phyloP scores from a whole-genome alignment of 2,888 invertebrate species.

The Drosophila merina region DNA sequence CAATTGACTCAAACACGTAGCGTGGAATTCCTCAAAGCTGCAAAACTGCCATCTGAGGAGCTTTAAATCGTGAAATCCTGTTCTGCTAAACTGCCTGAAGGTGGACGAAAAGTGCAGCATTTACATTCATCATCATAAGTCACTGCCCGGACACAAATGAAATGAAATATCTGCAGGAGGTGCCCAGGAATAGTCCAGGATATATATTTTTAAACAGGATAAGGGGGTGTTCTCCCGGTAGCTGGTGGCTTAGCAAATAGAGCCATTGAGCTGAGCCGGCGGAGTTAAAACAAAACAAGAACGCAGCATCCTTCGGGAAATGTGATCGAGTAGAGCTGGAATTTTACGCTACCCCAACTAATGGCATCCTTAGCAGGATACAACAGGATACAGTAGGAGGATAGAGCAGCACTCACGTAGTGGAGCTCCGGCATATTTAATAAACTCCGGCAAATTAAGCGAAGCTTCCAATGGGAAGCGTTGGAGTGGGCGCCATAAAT shows the following conservation, averaged over 20 bases:
- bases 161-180: conserved; percentile 76
- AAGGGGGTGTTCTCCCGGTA: neutral
- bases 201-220: conserved; percentile 4
- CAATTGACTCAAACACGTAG: conserved; percentile 68
- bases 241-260: conserved; percentile 60
- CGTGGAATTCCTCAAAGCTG: conserved; percentile 7
- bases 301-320: conserved; percentile 40
- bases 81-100: conserved; percentile 41
- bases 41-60: neutral
- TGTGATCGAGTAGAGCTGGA: conserved; percentile 55
- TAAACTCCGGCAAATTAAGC: conserved; percentile 72
- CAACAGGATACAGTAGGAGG: conserved; percentile 44
- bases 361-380: conserved; percentile 47
- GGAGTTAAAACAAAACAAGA: conserved; percentile 31
- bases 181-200: conserved; percentile 41
- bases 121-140: conserved; percentile 84
- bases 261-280: conserved; percentile 53
- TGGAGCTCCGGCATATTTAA: conserved; percentile 58
- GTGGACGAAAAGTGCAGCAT: conserved; percentile 56
- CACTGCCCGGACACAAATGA: conserved; percentile 80
- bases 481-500: conserved; percentile 55
- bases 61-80: conserved; percentile 53
- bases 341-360: conserved; percentile 61
- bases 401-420: conserved; percentile 56
- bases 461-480: conserved; percentile 8